These are phyloP conservation scores for Palythoa caribaeorum DNA, from an alignment of 92 coral and sea anemone species.

Conservation along the genomic window DNA sequence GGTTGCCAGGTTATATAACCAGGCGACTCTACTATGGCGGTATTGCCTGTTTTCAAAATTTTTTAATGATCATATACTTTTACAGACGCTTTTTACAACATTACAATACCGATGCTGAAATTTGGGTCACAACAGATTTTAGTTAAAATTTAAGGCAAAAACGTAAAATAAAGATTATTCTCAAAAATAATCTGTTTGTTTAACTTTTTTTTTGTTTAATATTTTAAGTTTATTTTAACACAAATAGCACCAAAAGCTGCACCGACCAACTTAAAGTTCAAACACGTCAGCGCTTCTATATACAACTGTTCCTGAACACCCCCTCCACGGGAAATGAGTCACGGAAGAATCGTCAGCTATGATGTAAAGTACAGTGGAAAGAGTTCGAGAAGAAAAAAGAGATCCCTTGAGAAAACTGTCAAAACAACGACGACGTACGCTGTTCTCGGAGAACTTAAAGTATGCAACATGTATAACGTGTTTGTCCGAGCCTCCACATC, in stretches of 20 bases:
- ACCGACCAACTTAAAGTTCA: slow-evolving; percentile 13
- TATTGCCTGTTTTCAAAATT: too few species aligned
- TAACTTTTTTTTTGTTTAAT: neutral
- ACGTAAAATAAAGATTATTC: neutral
- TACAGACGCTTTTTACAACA: too few species aligned
- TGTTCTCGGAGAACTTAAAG: neutral
- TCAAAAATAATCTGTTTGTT: neutral
- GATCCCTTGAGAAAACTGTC: neutral
- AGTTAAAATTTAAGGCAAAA: too few species aligned
- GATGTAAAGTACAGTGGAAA: neutral
- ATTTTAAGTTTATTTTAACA: neutral
- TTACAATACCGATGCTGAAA: too few species aligned
- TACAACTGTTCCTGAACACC: slow-evolving; percentile 30
- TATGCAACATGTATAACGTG: neutral
- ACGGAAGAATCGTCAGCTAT: slow-evolving; percentile 1
- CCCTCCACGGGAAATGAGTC: slow-evolving; percentile 24
- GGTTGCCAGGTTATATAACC: too few species aligned
- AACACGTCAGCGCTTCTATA: slow-evolving; percentile 4
- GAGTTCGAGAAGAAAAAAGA: neutral
- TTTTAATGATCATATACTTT: too few species aligned
- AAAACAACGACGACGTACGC: neutral
- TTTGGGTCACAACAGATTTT: too few species aligned
- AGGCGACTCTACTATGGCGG: too few species aligned
- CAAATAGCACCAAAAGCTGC: slow-evolving; percentile 12
- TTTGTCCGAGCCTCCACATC: neutral